Evolutionary conservation across 2,888 invertebrate species (phyloP).

Genomic region (Tridacna gigas): DNA sequence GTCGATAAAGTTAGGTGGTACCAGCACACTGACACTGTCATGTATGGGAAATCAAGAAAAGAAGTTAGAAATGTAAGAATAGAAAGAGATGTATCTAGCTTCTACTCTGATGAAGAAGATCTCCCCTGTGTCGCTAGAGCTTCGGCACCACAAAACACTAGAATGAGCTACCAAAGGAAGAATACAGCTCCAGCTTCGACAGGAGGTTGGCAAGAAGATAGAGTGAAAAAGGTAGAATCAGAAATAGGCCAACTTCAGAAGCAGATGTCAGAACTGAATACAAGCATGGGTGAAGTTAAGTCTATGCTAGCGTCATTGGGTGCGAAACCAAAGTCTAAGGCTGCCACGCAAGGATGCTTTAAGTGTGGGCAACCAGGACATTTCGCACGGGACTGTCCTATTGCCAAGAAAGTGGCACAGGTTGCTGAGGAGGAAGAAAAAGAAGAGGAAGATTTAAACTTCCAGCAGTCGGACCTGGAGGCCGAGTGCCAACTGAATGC

Average conservation of each 20-base stretch:
- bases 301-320: no score
- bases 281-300: no score
- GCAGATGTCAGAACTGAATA: no score
- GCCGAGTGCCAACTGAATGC: not conserved
- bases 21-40: not conserved
- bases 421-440: not conserved
- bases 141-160: not conserved
- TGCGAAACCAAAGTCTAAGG: not conserved
- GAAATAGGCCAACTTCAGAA: not conserved
- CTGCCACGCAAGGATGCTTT: not conserved
- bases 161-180: not conserved
- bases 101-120: not conserved
- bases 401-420: not conserved
- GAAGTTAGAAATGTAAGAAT: not conserved
- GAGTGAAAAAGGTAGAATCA: not conserved
- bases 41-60: not conserved
- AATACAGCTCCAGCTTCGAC: not conserved
- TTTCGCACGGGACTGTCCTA: not conserved
- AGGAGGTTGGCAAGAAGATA: not conserved
- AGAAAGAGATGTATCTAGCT: not conserved
- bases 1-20: not conserved
- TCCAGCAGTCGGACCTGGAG: slow-evolving; percentile 1
- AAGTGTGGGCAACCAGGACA: slow-evolving; percentile 1
- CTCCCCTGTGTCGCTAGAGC: not conserved
- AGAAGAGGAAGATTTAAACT: slow-evolving; percentile 3